phyloP scores from a whole-genome alignment of 2,797 vertebrate species.

The Acanthurus tractus region DNA sequence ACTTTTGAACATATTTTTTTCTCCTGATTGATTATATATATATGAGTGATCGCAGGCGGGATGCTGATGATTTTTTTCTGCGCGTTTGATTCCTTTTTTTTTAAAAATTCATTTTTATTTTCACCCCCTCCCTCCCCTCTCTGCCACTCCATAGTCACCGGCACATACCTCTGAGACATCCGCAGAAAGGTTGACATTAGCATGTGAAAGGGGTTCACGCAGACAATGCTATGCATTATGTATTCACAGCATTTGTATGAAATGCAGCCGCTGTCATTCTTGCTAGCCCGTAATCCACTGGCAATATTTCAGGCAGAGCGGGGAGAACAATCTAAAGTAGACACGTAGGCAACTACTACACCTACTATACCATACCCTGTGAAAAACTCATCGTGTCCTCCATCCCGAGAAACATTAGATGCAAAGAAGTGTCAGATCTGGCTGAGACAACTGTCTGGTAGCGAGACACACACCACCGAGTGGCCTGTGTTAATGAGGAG shows the following conservation, averaged over 20 bases:
- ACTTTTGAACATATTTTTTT: constrained; percentile 44
- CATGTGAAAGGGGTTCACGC: constrained; percentile 84
- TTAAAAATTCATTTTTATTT: constrained; percentile 36
- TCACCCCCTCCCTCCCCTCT: constrained; percentile 61
- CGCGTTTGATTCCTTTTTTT: constrained; percentile 60
- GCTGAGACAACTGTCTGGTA: constrained; percentile 71
- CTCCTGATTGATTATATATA: constrained; percentile 53
- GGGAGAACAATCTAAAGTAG: constrained; percentile 66
- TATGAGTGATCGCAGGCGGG: constrained; percentile 45
- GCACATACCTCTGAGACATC: constrained; percentile 82
- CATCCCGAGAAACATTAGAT: constrained; percentile 77
- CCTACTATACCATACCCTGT: constrained; percentile 39
- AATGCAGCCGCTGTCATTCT: constrained; percentile 83
- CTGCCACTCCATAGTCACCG: constrained; percentile 64
- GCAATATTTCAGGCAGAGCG: constrained; percentile 75
- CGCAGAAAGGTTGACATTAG: constrained; percentile 84
- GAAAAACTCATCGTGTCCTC: constrained; percentile 59
- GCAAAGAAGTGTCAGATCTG: constrained; percentile 72
- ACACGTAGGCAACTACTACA: constrained; percentile 42
- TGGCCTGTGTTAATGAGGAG: constrained; percentile 81
- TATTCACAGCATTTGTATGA: constrained; percentile 85
- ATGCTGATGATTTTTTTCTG: constrained; percentile 42
- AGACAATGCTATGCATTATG: constrained; percentile 85
- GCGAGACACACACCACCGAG: constrained; percentile 55
- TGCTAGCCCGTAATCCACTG: constrained; percentile 80